Base-by-base conservation (phyloP, 1,140 invertebrate genomes). In the Atta colombica region DNA sequence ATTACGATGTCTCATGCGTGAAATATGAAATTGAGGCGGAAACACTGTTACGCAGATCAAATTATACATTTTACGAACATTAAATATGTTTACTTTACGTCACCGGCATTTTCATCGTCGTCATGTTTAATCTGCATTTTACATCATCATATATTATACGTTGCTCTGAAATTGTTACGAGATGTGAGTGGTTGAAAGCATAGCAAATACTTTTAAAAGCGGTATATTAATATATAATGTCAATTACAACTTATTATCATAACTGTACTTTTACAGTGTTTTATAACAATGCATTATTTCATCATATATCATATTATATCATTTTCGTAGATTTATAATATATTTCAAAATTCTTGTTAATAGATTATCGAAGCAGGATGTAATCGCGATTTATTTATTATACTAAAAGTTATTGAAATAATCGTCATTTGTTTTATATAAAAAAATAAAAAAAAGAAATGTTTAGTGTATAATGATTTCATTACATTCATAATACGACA, bases 71-170 rank as follows among this genome's bases (percentile, higher is more conserved):
- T 81, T 65, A 39, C 77, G 14, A 39, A 69, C 51, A 81, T 81
- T 71, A 81, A 81, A 71, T 69, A 69, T 69, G 63, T 71, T 81
- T 81, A 71, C 65, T 80, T 68, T 81, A 81, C 45, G 65, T 81
- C 66, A 71, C 16, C 14, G 31, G 16, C 31, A 21, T 81, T 81
- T 81, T 55, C 31, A 71, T 81, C 49, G 49, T 80, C 65, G 10
- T 81, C 65, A 39, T 10, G 35, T 53, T 71, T 81, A 81, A 71
- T 45, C 65, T 81, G 49, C 65, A 21, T 55, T 81, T 81, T 58
- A 71, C 65, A 71, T 71, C 39, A 66, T 65, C 12, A 69, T 69
- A 69, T 25, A 53, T 80, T 68, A 68, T 39, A 80, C 2, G 45
- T 58, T n/a, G 60, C 61, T 51, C 21, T 78, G 45, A 78, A 66